A percentile compares a stretch with the other conserved stretches of the same genome.
phyloP scores from a whole-genome alignment of 2,888 invertebrate genomes.

The Cyrtodaria siliqua region DNA sequence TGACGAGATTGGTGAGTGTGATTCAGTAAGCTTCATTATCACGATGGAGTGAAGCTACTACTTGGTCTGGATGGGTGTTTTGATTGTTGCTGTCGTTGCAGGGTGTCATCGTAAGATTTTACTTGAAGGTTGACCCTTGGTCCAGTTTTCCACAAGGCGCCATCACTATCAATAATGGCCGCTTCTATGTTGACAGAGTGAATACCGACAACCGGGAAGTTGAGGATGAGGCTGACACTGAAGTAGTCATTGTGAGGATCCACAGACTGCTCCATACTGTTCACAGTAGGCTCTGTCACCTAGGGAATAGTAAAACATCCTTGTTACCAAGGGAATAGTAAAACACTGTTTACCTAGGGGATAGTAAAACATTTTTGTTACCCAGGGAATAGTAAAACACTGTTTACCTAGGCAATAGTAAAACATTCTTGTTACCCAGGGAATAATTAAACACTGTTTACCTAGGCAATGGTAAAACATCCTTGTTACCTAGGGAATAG shows the following conservation, averaged over 20 bases:
- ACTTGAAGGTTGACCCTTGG: constrained; percentile 92
- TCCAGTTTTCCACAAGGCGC: constrained; percentile 96
- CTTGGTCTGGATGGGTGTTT: constrained; percentile 49
- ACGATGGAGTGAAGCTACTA: constrained; percentile 44
- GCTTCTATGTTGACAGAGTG: constrained; percentile 94
- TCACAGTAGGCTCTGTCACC: constrained; percentile 72
- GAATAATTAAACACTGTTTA: no score
- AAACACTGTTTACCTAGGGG: no score
- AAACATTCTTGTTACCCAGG: no score
- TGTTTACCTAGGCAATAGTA: no score
- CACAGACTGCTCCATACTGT: constrained; percentile 92
- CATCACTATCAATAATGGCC: constrained; percentile 91
- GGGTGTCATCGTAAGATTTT: constrained; percentile 90
- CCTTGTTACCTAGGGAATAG: no score
- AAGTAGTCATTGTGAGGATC: constrained; percentile 97
- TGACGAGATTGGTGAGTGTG: no score
- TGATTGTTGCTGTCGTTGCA: constrained; percentile 73
- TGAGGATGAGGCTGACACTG: constrained; percentile 95
- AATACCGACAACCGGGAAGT: constrained; percentile 88
- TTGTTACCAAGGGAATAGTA: no score
- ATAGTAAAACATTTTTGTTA: no score
- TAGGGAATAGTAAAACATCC: no score
- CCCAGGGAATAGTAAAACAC: no score
- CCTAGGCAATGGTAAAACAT: no score
- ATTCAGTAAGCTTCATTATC: no score